Conservation (phyloP, 2,113 vertebrate species). For the Lepidothrix coronata region DNA sequence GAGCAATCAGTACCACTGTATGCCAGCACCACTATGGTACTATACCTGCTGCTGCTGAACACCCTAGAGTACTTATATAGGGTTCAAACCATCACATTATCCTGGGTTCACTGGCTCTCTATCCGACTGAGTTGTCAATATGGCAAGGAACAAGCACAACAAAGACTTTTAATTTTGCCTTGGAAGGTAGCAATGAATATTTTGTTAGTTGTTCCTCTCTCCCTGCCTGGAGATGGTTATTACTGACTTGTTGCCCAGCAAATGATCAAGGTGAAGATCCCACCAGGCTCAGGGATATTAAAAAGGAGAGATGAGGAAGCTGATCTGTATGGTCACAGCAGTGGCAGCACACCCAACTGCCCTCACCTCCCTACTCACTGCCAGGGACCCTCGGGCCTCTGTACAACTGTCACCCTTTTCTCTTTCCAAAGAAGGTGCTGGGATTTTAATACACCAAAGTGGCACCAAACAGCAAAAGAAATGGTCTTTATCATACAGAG, state of each 20-base stretch:
- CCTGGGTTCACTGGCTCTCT: background rate
- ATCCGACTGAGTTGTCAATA: background rate
- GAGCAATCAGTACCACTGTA: background rate
- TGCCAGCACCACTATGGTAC: background rate
- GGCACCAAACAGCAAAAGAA: background rate
- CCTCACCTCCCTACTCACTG: background rate
- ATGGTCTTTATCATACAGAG: background rate
- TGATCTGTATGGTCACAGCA: background rate
- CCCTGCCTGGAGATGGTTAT: background rate
- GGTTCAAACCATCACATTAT: background rate
- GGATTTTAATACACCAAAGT: background rate
- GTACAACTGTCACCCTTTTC: background rate
- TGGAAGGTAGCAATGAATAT: background rate
- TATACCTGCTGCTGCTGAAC: background rate
- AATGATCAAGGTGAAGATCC: background rate
- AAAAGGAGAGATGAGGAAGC: background rate
- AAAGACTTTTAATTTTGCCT: background rate
- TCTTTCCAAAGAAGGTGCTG: background rate
- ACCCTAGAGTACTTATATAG: background rate
- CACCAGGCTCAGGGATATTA: background rate
- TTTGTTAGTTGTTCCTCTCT: background rate
- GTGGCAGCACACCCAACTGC: fast-evolving
- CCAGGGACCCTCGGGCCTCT: background rate
- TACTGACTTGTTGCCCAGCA: background rate
- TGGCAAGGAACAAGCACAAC: background rate